These are phyloP conservation scores for Glyptemys insculpta DNA, from an alignment of 2,797 vertebrate genomes.

Conservation along the genomic window DNA sequence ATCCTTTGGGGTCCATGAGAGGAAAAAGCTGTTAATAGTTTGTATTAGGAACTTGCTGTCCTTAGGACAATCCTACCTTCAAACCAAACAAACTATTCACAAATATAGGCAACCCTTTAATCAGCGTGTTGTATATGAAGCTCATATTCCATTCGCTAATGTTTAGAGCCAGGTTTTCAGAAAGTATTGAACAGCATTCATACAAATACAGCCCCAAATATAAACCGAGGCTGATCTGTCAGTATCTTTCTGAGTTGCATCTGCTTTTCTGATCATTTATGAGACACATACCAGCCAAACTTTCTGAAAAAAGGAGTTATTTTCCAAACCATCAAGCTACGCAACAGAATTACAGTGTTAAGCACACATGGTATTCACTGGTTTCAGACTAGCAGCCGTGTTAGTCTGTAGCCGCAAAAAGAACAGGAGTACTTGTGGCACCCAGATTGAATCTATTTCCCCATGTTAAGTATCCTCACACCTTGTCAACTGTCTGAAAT, in stretches of 20 bases:
- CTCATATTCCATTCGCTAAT: background rate
- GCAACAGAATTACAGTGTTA: constrained; percentile 21
- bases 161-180: background rate
- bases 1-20: background rate
- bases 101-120: background rate
- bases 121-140: background rate
- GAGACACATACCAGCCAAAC: background rate
- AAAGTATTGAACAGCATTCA: background rate
- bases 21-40: background rate
- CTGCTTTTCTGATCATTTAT: background rate
- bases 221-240: background rate
- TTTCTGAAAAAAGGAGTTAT: background rate
- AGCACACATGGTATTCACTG: background rate
- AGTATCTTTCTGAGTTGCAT: background rate
- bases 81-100: background rate
- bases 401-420: no score
- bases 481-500: no score
- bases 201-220: background rate
- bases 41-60: background rate
- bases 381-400: no score
- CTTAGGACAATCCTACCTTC: background rate
- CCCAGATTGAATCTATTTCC: no score
- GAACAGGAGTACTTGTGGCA: no score
- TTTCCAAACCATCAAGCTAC: background rate
- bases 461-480: no score